These are phyloP conservation scores for Rhombomys opimus DNA, from an alignment of 2,113 vertebrate genomes.

Conservation along the genomic window DNA sequence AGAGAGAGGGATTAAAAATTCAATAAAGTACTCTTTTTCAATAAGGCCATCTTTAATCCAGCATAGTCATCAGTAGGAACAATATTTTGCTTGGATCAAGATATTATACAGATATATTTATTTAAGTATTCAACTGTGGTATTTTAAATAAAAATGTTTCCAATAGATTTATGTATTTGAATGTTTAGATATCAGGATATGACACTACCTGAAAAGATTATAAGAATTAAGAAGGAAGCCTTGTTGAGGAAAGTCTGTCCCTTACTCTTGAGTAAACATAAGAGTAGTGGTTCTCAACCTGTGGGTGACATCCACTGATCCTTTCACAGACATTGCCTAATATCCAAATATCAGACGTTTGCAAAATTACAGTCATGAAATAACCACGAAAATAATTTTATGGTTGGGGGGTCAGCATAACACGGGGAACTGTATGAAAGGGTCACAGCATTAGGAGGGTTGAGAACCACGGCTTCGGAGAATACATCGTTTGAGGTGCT, in stretches of 20 bases:
- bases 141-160: no score
- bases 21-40: background rate
- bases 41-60: constrained; percentile 40
- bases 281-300: no score
- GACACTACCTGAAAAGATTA: no score
- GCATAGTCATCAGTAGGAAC: constrained; percentile 27
- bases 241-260: no score
- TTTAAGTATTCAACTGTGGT: constrained; percentile 51
- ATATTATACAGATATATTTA: constrained; percentile 68
- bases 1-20: background rate
- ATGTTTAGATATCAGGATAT: no score
- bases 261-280: no score
- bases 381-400: background rate
- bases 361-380: background rate
- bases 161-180: no score
- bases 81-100: constrained; percentile 57
- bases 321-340: no score
- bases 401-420: background rate
- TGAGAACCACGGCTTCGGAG: background rate
- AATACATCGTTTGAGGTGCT: background rate
- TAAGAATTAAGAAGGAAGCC: no score
- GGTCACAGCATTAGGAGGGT: background rate
- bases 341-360: background rate
- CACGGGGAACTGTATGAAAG: background rate
- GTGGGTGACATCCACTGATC: no score